Conservation (phyloP, 2,113 vertebrate species). For the Pachyramphus minor region DNA sequence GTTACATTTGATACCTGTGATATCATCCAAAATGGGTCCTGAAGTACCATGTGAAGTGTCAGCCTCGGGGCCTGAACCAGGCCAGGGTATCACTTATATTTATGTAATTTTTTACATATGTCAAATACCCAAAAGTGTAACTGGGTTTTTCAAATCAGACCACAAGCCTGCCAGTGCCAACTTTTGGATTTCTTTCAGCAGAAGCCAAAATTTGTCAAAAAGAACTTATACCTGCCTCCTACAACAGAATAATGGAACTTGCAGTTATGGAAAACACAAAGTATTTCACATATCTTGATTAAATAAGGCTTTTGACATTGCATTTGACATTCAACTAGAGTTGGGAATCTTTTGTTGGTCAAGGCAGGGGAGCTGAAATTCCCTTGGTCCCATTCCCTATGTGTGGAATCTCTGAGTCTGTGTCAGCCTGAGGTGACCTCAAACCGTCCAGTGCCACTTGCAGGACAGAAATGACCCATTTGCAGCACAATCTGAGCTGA, state of each 20-base stretch:
- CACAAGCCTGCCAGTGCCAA: not conserved
- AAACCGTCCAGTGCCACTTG: not conserved
- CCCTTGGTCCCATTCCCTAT: no score
- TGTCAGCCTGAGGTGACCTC: not conserved
- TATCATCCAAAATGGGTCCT: not conserved
- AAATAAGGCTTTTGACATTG: not conserved
- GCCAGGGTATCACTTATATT: not conserved
- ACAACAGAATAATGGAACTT: not conserved
- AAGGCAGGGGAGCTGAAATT: not conserved
- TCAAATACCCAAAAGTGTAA: not conserved
- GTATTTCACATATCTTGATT: not conserved
- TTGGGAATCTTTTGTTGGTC: not conserved
- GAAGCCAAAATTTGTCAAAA: not conserved
- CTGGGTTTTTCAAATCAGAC: not conserved
- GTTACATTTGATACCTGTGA: not conserved
- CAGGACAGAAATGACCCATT: not conserved
- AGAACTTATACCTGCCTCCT: not conserved
- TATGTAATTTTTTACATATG: not conserved
- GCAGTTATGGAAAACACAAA: not conserved
- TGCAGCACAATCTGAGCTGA: not conserved
- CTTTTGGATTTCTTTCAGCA: not conserved
- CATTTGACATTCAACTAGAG: not conserved
- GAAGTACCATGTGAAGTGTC: not conserved
- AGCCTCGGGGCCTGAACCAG: not conserved
- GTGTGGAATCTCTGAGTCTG: accelerated